Base-by-base conservation (phyloP, 2,113 vertebrate genomes). In the Thunnus maccoyii region DNA sequence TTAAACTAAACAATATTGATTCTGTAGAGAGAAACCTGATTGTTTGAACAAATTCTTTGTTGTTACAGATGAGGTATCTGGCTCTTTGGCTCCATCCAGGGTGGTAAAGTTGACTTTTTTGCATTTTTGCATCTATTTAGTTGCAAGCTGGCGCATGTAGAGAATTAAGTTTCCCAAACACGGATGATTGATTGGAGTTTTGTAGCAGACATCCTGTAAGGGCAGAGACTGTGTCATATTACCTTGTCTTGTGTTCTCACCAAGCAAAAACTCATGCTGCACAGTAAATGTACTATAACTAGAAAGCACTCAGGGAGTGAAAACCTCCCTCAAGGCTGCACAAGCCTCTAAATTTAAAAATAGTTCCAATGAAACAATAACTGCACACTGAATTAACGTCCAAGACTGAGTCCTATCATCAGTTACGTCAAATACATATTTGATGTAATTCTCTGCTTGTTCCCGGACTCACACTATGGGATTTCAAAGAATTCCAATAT, bases 281-380 rank as follows among this genome's bases (percentile, higher is more conserved):
- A 32, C 44, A 30, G 2, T 25, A 11, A 16, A 55, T 20, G 9
- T 13, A 47, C 36, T 41, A 9, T 41, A 41, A 56, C 15, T 17
- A 44, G n/a, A 10, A 73, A 20, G 15, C 46, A 5, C 25, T 13
- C 13, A 25, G 41, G 47, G 16, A 15, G 18, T 25, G 36, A 25
- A 65, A 54, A 32, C 36, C 51, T 25, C 5, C 9, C 4, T 7
- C 16, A 30, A 25, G 5, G 30, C 2, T 1, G 14, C 20, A 46
- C 48, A 62, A 70, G 18, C 56, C 27, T 52, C 20, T 52, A 27
- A 57, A 20, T 61, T 72, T 25, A 32, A 46, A 67, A 47, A 58
- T 22, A 12, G 18, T n/a, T 32, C 11, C 15, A 70, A 32, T 16
- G 56, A 58, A 70, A 20, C 10, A n/a, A 54, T 54, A 25, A 30